These are phyloP conservation scores for Todus mexicanus DNA, from an alignment of 2,797 vertebrate species.

Conservation along the genomic window DNA sequence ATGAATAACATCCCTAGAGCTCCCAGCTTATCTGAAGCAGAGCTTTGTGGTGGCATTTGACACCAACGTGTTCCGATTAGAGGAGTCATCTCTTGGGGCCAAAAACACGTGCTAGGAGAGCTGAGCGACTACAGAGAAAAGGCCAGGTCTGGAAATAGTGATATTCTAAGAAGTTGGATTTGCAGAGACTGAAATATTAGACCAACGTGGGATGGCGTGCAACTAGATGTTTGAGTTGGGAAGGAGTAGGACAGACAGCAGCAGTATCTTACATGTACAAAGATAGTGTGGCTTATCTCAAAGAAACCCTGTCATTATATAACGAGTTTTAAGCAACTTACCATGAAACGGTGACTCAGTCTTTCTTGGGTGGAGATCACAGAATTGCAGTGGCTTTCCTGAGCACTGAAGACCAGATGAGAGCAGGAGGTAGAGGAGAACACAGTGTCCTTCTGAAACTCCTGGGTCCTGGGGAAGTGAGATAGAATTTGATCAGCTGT, in stretches of 20 bases:
- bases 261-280: background rate
- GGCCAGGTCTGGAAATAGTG: background rate
- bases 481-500: background rate
- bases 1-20: background rate
- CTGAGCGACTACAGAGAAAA: background rate
- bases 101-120: background rate
- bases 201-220: background rate
- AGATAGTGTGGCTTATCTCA: rapidly evolving
- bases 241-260: background rate
- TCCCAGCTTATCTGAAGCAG: background rate
- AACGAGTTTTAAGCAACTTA: background rate
- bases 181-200: background rate
- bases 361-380: background rate
- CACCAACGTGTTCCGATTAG: background rate
- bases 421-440: background rate
- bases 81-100: background rate
- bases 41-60: background rate
- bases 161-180: background rate
- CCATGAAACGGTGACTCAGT: background rate
- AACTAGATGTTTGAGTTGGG: background rate
- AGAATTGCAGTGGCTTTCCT: background rate
- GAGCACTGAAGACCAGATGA: background rate
- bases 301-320: background rate
- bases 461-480: background rate
- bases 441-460: rapidly evolving